Conservation (phyloP, 2,113 vertebrate species). For the Thalassoma bifasciatum region DNA sequence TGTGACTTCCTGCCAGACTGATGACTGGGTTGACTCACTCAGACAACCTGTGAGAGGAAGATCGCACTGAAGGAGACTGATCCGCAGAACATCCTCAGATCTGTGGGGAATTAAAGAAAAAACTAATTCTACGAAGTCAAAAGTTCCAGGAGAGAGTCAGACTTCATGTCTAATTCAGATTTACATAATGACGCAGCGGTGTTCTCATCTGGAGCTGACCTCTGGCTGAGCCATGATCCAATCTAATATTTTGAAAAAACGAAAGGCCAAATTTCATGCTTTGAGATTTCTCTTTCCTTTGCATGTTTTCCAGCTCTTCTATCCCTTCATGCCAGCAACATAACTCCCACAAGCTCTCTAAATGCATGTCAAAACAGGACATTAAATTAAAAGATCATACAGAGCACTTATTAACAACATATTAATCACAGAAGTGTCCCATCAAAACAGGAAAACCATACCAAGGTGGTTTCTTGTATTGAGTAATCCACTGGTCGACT, state of each 20-base stretch:
- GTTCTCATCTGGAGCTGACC: not conserved
- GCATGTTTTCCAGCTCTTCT: not conserved
- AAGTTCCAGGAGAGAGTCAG: conserved; percentile 4
- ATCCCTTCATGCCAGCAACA: no score
- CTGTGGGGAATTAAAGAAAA: not conserved
- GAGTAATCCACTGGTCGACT: no score
- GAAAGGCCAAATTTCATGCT: not conserved
- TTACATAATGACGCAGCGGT: not conserved
- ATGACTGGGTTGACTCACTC: conserved; percentile 2
- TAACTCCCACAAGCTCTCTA: no score
- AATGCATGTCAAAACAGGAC: no score
- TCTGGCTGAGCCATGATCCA: not conserved
- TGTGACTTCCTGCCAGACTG: not conserved
- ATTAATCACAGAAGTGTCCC: no score
- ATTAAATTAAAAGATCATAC: no score
- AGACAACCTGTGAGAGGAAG: not conserved
- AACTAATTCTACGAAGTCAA: not conserved
- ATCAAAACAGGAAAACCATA: no score
- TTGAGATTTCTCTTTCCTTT: not conserved
- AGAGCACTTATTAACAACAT: no score
- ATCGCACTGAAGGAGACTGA: not conserved
- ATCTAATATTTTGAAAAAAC: not conserved
- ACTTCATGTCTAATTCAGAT: not conserved
- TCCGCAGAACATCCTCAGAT: not conserved
- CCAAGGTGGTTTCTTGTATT: no score